Evolutionary conservation across 2,888 invertebrate genomes (phyloP), one percentile per base, ranked within the genome.

Genomic region (Patella pellucida): DNA sequence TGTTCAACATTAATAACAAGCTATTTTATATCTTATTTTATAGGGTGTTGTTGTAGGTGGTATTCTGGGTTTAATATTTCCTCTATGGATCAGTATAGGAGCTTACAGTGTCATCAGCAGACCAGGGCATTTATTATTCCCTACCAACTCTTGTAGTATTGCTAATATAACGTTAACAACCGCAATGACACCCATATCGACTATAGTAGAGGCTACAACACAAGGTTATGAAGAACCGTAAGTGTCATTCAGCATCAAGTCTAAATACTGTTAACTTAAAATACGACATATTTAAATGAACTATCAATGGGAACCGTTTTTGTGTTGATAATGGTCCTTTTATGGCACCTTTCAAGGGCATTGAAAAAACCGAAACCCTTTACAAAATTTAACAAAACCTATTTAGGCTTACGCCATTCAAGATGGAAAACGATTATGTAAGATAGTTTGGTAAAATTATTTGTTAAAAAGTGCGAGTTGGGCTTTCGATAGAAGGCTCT

Each of bases 61-160:
- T 16, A 73, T 86, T 9, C 70, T 84, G 4, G 86, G 88, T 1
- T 77, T 87, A n/a, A 80, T 77, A 1, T 72, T 88, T 16, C 83
- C 87, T 0, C 76, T 88, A 75, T 88, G 88, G 88, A 83, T 88
- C 56, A 85, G 85, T 76, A 79, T 87, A 15, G 87, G 87, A 7
- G 82, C 86, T 2, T 86, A 86, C 77, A 82, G 75, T 31, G 78
- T 83, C 1, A 81, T 79, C 1, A 76, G 79, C 0, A 41, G 74
- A 1, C 74, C 77, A 1, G 77, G 69, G 1, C 27, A 52, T 5
- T 77, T 82, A 11, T 79, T 76, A 23, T 81, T 80, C 56, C 82
- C 81, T 0, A 77, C 76, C 12, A 76, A 79, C 12, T 83, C 82
- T 50, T 82, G 82, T 71, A 74, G 31, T 54, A 52, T 52, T 15